A percentile compares a stretch with the other conserved stretches of the same genome.
Evolutionary conservation across 2,888 invertebrate species (phyloP).

Genomic region (Trissolcus japonicus): DNA sequence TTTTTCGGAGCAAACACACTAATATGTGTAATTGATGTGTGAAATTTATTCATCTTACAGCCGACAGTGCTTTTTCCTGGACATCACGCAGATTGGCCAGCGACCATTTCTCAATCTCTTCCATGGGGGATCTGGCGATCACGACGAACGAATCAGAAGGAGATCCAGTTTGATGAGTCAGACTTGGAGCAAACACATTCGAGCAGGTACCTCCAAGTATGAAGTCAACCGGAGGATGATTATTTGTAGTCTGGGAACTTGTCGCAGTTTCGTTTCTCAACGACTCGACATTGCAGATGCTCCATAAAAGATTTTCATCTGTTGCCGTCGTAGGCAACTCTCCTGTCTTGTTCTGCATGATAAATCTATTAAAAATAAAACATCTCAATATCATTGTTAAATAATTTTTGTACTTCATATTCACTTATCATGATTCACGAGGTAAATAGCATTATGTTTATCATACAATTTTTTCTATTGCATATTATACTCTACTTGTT

Average conservation of each 20-base stretch:
- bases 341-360: neutral
- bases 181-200: constrained; percentile 49
- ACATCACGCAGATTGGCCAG: constrained; percentile 67
- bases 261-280: neutral
- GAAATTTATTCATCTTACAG: neutral
- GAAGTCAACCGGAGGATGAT: constrained; percentile 60
- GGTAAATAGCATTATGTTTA: too few relatives aligned
- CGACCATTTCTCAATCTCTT: constrained; percentile 63
- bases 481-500: too few relatives aligned
- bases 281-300: neutral
- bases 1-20: too few relatives aligned
- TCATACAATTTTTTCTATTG: too few relatives aligned
- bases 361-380: neutral
- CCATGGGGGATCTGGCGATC: constrained; percentile 65
- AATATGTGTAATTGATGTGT: neutral
- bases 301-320: constrained; percentile 14
- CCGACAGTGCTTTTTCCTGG: constrained; percentile 13
- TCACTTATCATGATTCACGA: too few relatives aligned
- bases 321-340: neutral
- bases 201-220: constrained; percentile 63
- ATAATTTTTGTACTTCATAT: too few relatives aligned
- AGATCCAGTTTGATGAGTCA: constrained; percentile 57
- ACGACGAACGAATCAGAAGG: constrained; percentile 70
- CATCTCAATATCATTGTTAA: neutral
- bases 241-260: neutral